phyloP scores from a whole-genome alignment of 2,888 invertebrate genomes.

The Acrobasis consociella region DNA sequence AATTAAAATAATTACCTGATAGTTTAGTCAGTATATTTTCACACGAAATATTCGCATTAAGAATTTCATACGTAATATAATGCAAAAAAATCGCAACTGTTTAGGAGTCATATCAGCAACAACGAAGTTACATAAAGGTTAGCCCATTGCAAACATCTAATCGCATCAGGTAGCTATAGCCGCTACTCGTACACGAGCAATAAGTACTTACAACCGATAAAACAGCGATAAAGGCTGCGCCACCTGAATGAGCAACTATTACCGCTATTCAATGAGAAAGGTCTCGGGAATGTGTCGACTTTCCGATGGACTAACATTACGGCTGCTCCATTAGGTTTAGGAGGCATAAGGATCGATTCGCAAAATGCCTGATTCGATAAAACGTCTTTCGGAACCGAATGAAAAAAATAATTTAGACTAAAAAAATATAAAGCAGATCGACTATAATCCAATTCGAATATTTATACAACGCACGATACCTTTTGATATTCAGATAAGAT shows the following conservation, averaged over 20 bases:
- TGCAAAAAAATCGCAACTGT: no score
- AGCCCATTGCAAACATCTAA: slow-evolving; percentile 1
- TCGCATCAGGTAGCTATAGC: slow-evolving; percentile 6
- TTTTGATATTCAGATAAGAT: no score
- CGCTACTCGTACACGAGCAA: slow-evolving; percentile 1
- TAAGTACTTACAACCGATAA: slow-evolving; percentile 17
- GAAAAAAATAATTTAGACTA: no score
- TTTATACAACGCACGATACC: no score
- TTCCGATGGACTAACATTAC: slow-evolving; percentile 36
- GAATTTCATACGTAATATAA: no score
- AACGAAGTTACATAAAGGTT: slow-evolving; percentile 3
- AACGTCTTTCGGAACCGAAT: no score
- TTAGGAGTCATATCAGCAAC: background rate
- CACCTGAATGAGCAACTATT: slow-evolving; percentile 21
- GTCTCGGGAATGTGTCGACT: slow-evolving; percentile 9
- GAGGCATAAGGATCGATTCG: slow-evolving; percentile 33
- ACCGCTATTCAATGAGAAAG: slow-evolving; percentile 14
- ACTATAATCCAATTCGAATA: no score
- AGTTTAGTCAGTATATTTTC: no score
- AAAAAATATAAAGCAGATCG: no score
- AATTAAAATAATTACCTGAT: no score
- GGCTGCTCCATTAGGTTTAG: slow-evolving; percentile 36
- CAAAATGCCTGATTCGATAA: background rate
- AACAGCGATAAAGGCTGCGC: slow-evolving; percentile 20
- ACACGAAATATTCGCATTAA: no score